Evolutionary conservation across 2,797 vertebrate species (phyloP).

Genomic region (Carduelis carduelis): DNA sequence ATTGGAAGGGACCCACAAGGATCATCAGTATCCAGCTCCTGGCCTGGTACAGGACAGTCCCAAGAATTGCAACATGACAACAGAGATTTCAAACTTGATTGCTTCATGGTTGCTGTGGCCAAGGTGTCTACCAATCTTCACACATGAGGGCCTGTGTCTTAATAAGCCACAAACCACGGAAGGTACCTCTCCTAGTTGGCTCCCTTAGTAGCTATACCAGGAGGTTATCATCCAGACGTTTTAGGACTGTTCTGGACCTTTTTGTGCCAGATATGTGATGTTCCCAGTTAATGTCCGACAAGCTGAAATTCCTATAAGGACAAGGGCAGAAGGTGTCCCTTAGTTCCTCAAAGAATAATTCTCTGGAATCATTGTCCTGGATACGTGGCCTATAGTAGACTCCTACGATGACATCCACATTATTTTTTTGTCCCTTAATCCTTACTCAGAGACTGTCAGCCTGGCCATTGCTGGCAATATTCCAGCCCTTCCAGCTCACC

Average conservation of each 20-base stretch:
- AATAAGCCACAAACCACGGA: not conserved
- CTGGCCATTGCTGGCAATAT: rapidly evolving
- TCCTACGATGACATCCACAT: rapidly evolving
- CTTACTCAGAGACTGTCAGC: not conserved
- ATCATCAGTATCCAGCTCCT: not conserved
- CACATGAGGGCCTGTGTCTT: not conserved
- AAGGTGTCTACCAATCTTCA: not conserved
- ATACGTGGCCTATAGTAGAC: no score
- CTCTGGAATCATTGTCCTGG: not conserved
- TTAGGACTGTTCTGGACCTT: not conserved
- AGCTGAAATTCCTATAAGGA: no score
- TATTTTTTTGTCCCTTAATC: not conserved
- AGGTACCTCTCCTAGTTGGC: not conserved
- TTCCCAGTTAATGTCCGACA: rapidly evolving
- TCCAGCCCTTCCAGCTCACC: not conserved
- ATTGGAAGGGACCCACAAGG: not conserved
- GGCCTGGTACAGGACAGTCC: not conserved
- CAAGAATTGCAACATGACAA: not conserved
- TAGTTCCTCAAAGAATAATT: not conserved
- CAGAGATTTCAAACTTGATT: not conserved
- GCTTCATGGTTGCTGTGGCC: not conserved
- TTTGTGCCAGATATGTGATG: not conserved
- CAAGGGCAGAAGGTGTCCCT: not conserved
- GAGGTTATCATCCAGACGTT: not conserved
- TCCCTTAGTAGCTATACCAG: not conserved